Conservation (phyloP, 1,140 invertebrate genomes). For the Agrypnia vestita region DNA sequence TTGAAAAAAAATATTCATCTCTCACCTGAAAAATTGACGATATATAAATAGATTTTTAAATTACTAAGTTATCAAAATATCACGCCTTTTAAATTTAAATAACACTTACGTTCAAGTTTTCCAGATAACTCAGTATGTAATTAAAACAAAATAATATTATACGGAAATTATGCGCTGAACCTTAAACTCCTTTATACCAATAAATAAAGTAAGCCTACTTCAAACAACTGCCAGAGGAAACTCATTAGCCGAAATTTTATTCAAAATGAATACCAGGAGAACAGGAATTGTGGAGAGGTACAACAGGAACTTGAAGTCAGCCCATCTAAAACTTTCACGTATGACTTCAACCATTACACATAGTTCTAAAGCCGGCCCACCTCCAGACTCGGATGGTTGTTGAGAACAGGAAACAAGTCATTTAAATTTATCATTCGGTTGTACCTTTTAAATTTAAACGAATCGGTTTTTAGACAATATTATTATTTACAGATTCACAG, state of each 20-base stretch:
- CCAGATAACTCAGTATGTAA: too few relatives aligned
- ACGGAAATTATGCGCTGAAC: too few relatives aligned
- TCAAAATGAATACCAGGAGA: slow-evolving; percentile 44
- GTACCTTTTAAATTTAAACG: slow-evolving; percentile 26
- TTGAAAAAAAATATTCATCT: too few relatives aligned
- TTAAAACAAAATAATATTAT: too few relatives aligned
- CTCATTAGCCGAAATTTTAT: slow-evolving; percentile 44
- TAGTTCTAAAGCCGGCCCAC: slow-evolving; percentile 38
- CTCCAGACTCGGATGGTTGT: slow-evolving; percentile 15
- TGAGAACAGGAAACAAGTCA: slow-evolving; percentile 46
- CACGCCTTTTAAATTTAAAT: too few relatives aligned
- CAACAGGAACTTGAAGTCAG: slow-evolving; percentile 27
- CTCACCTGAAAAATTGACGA: too few relatives aligned
- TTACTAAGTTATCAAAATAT: too few relatives aligned
- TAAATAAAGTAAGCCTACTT: slow-evolving; percentile 20
- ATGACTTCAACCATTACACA: slow-evolving; percentile 36
- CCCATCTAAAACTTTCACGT: slow-evolving; percentile 48
- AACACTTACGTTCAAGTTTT: too few relatives aligned
- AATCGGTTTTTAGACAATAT: not conserved
- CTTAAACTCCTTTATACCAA: too few relatives aligned
- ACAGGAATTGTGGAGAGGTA: slow-evolving; percentile 38
- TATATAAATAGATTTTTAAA: too few relatives aligned
- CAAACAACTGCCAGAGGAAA: slow-evolving; percentile 28
- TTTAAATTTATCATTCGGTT: slow-evolving; percentile 55
- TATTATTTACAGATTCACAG: too few relatives aligned